phyloP scores from a whole-genome alignment of 2,888 invertebrate genomes.

The Ceramica pisi region DNA sequence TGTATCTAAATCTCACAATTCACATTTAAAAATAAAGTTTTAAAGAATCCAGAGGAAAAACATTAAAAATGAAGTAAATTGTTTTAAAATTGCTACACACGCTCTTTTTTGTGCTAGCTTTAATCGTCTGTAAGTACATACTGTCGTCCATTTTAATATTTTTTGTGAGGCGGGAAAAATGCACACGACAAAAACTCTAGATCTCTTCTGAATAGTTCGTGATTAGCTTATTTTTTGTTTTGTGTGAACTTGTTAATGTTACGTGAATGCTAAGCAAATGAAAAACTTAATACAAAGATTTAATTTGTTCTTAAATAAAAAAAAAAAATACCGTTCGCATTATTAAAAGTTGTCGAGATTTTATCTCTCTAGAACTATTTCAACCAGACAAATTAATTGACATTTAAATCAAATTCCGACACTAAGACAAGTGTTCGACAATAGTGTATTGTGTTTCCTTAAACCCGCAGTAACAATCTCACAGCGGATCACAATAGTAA shows the following conservation, averaged over 20 bases:
- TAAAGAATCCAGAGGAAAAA: conserved; percentile 38
- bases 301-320: neutral
- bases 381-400: neutral
- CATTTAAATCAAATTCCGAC: neutral
- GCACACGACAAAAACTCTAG: conserved; percentile 40
- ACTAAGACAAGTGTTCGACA: neutral
- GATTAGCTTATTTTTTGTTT: conserved; percentile 37
- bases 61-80: conserved; percentile 47
- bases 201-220: conserved; percentile 47
- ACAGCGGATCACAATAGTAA: neutral
- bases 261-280: conserved; percentile 29
- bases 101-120: conserved; percentile 42
- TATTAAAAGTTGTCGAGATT: neutral
- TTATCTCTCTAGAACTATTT: neutral
- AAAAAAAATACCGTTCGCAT: neutral
- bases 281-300: neutral
- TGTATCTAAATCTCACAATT: neutral
- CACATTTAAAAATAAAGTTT: conserved; percentile 39
- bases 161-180: conserved; percentile 53
- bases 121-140: conserved; percentile 42
- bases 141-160: conserved; percentile 29
- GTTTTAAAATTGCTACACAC: conserved; percentile 56
- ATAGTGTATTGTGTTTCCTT: neutral
- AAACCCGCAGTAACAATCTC: conserved; percentile 7
- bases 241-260: conserved; percentile 26